Conservation (phyloP, 1,140 invertebrate genomes). For the Planococcus citri region DNA sequence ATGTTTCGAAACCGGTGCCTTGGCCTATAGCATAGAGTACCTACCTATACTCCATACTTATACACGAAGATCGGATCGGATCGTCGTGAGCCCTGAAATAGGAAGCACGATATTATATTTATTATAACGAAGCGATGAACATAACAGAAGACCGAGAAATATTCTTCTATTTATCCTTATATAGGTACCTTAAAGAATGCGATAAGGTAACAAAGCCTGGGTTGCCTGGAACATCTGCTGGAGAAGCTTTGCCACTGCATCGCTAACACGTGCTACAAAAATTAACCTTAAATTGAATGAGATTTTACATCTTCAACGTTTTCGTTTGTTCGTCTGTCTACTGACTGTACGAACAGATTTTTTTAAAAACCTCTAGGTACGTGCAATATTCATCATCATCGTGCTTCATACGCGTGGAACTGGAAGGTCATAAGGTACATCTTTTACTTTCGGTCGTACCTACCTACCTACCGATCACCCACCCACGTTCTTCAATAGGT, state of each 20-base stretch:
- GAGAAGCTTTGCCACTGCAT: background rate
- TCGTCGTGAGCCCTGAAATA: background rate
- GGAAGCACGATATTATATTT: background rate
- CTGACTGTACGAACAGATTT: too few species aligned
- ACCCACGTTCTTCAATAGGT: too few species aligned
- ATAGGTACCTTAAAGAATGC: slow-evolving; percentile 1
- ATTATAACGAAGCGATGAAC: background rate
- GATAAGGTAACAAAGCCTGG: background rate
- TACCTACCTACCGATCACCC: too few species aligned
- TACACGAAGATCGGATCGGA: background rate
- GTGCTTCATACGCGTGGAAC: too few species aligned
- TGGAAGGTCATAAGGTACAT: too few species aligned
- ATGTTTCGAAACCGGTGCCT: background rate
- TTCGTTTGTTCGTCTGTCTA: too few species aligned
- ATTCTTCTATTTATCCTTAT: background rate
- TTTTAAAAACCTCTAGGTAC: too few species aligned
- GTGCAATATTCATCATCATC: too few species aligned
- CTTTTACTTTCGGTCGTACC: too few species aligned
- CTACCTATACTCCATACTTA: background rate
- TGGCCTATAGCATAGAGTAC: background rate
- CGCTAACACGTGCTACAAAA: background rate
- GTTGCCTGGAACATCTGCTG: background rate
- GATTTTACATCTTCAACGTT: too few species aligned
- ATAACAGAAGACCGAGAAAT: background rate
- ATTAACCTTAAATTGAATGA: background rate